phyloP scores from a whole-genome alignment of 2,888 invertebrate genomes.

The Hyalella azteca region DNA sequence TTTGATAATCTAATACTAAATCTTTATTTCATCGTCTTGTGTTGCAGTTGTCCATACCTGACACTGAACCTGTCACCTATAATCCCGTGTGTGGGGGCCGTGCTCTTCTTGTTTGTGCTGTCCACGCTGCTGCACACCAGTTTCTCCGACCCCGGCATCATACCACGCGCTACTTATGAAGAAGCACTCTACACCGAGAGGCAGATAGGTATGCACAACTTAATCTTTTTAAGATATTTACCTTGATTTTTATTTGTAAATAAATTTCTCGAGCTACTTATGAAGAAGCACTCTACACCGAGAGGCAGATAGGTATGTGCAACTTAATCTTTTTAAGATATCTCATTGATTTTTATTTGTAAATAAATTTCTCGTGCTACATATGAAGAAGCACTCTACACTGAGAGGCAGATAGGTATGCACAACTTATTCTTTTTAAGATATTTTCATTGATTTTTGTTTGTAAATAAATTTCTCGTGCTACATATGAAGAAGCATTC shows the following conservation, averaged over 20 bases:
- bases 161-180: conserved; percentile 82
- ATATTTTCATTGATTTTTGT: no score
- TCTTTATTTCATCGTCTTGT: background rate
- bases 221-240: no score
- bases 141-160: conserved; percentile 92
- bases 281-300: conserved; percentile 15
- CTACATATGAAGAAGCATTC: background rate
- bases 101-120: conserved; percentile 90
- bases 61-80: conserved; percentile 85
- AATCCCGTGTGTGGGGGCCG: conserved; percentile 89
- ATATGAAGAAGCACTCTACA: conserved; percentile 85
- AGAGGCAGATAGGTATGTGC: background rate
- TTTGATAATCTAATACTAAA: no score
- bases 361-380: conserved; percentile 78
- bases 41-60: conserved; percentile 86
- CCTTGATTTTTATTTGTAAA: no score
- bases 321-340: no score
- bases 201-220: conserved; percentile 78
- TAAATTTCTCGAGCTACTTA: no score
- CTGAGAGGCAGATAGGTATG: conserved; percentile 86
- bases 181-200: conserved; percentile 89
- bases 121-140: conserved; percentile 89
- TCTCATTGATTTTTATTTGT: no score
- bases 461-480: no score
- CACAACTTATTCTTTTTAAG: no score